Evolutionary conservation across 2,888 invertebrate species (phyloP), one percentile per base, ranked within the genome.

Genomic region (Griposia aprilina): DNA sequence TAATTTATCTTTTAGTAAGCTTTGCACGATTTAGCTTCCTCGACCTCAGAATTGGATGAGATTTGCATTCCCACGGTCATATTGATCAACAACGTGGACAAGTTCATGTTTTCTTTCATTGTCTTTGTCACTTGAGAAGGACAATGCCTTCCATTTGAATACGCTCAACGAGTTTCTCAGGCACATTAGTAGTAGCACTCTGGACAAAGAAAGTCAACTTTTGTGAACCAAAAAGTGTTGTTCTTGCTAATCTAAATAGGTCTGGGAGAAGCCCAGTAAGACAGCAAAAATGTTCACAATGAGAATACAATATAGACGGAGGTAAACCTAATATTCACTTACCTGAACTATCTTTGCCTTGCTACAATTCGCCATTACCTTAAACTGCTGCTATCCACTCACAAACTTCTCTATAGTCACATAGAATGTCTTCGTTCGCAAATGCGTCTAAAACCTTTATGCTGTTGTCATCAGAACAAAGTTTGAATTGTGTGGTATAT

Each of bases 71-170:
- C 77, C 87, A 88, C 84, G 73, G 65, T 66, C 23, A 0, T 84
- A 63, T 82, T 84, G 81, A 80, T 86, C 75, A 88, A 88, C 80
- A 83, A 52, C 26, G 48, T 30, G 76, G 60, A 79, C 74, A 78
- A 71, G 63, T 80, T 81, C 63, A 59, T 81, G 81, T 83, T 83
- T 68, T 73, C 30, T 70, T 75, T 60, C 71, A 80, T 85, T 84
- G 85, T 86, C 62, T 83, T 67, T 63, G n/a, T 20, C n/a, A 78
- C 7, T 63, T 50, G 71, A 62, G 41, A 50, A 48, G 57, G 63
- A 72, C 69, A 63, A 55, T 79, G 65, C 67, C 63, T 74, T 76
- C 50, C 41, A 45, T 69, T 69, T 67, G 48, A 62, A 76, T 60
- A 48, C 52, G 57, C 59, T n/a, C 36, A 45, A 20, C 55, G 15